phyloP scores from a whole-genome alignment of 2,888 invertebrate species.

The Drosophila phalerata region DNA sequence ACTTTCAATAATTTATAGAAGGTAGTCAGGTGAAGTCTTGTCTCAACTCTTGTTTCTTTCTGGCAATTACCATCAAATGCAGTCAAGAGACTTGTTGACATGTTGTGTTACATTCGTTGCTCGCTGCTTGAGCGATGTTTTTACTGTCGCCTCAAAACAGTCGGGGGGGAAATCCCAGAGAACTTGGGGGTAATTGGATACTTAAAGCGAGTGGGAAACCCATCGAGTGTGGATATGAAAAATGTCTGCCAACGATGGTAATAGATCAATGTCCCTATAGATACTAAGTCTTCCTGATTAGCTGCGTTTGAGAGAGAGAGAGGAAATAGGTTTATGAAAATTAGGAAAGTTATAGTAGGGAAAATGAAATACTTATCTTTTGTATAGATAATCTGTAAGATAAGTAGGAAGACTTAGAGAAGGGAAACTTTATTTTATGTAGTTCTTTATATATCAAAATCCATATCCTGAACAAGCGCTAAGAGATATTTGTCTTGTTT shows the following conservation, averaged over 20 bases:
- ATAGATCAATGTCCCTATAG: slow-evolving; percentile 59
- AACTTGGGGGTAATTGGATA: slow-evolving; percentile 74
- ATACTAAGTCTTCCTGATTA: slow-evolving; percentile 1
- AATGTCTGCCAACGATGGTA: slow-evolving; percentile 53
- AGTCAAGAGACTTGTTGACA: slow-evolving; percentile 79
- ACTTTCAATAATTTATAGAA: slow-evolving; percentile 79
- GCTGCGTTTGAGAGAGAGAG: neutral
- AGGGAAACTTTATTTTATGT: too few relatives aligned
- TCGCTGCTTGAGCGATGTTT: slow-evolving; percentile 32
- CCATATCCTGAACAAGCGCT: too few relatives aligned
- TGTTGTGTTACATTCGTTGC: slow-evolving; percentile 55
- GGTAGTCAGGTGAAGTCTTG: slow-evolving; percentile 79
- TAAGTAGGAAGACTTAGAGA: neutral
- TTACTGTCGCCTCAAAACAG: slow-evolving; percentile 3
- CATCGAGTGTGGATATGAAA: slow-evolving; percentile 68
- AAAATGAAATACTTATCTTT: neutral
- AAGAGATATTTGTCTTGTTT: too few relatives aligned
- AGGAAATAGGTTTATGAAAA: neutral
- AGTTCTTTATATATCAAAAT: too few relatives aligned
- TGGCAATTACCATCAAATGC: slow-evolving; percentile 79
- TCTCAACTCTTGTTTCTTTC: slow-evolving; percentile 54
- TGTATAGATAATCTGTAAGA: neutral
- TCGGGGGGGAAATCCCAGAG: neutral
- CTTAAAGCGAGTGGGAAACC: slow-evolving; percentile 69
- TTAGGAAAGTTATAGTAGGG: neutral